phyloP scores from a whole-genome alignment of 2,888 invertebrate genomes.

The Lysandra coridon region DNA sequence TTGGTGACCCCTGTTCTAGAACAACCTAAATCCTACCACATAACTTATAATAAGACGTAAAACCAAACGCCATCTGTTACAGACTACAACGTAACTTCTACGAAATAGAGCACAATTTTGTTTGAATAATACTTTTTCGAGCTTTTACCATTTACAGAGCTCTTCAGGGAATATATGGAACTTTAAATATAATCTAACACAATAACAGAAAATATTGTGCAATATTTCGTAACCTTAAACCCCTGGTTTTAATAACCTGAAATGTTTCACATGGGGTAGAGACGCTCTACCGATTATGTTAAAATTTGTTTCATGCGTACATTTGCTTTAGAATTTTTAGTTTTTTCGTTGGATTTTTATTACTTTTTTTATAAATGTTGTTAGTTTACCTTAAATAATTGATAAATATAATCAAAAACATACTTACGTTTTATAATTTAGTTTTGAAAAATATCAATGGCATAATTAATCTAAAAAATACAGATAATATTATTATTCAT shows the following conservation, averaged over 20 bases:
- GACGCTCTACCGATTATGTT: constrained; percentile 41
- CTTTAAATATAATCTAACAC: neutral
- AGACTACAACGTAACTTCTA: neutral
- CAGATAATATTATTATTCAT: neutral
- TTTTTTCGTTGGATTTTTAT: neutral
- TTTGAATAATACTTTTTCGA: neutral
- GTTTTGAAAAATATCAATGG: no score
- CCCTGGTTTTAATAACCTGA: constrained; percentile 35
- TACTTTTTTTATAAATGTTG: neutral
- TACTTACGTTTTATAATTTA: no score
- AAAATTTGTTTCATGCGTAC: neutral
- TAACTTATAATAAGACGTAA: neutral
- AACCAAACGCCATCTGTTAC: neutral
- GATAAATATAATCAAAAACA: no score
- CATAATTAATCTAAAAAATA: neutral
- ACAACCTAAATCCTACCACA: neutral
- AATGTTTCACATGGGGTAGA: constrained; percentile 65
- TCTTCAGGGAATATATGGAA: neutral
- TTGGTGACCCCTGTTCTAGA: no score
- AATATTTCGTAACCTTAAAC: constrained; percentile 44
- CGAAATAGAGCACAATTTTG: neutral
- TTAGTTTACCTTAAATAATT: neutral
- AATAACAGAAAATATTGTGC: constrained; percentile 50
- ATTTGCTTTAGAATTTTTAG: neutral
- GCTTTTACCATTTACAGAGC: neutral